Evolutionary conservation across 2,888 invertebrate species (phyloP).

Genomic region (Xanthorhoe spadicearia): DNA sequence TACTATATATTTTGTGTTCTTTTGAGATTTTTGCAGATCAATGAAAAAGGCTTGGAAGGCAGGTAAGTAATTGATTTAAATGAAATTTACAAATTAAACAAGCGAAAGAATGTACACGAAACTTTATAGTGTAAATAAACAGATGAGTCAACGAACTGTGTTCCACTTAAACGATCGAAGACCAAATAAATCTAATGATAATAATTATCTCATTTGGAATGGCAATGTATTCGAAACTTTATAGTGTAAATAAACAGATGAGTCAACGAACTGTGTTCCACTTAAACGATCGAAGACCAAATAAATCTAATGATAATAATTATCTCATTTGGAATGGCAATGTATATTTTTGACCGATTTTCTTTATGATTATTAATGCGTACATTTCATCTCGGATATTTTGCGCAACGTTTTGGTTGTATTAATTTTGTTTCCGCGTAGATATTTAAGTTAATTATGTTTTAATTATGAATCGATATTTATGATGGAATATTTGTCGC

Average conservation of each 20-base stretch:
- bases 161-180: slow-evolving; percentile 51
- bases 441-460: slow-evolving; percentile 45
- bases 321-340: slow-evolving; percentile 28
- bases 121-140: slow-evolving; percentile 40
- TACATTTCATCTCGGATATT: slow-evolving; percentile 12
- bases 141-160: slow-evolving; percentile 53
- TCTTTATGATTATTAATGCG: slow-evolving; percentile 24
- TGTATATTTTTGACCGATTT: slow-evolving; percentile 17
- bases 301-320: slow-evolving; percentile 30
- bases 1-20: neutral
- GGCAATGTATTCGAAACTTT: neutral
- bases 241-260: slow-evolving; percentile 39
- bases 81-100: neutral
- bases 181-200: slow-evolving; percentile 28
- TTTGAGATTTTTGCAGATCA: neutral
- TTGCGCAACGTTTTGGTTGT: slow-evolving; percentile 1
- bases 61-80: neutral
- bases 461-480: slow-evolving; percentile 53
- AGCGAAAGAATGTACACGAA: slow-evolving; percentile 7
- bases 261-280: slow-evolving; percentile 54
- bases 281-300: slow-evolving; percentile 49
- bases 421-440: slow-evolving; percentile 9
- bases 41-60: neutral
- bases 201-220: slow-evolving; percentile 34
- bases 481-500: slow-evolving; percentile 50